Percentiles rank a stretch among this genome's conserved stretches.
phyloP scores from a whole-genome alignment of 1,140 invertebrate species.

The Ceratina calcarata region DNA sequence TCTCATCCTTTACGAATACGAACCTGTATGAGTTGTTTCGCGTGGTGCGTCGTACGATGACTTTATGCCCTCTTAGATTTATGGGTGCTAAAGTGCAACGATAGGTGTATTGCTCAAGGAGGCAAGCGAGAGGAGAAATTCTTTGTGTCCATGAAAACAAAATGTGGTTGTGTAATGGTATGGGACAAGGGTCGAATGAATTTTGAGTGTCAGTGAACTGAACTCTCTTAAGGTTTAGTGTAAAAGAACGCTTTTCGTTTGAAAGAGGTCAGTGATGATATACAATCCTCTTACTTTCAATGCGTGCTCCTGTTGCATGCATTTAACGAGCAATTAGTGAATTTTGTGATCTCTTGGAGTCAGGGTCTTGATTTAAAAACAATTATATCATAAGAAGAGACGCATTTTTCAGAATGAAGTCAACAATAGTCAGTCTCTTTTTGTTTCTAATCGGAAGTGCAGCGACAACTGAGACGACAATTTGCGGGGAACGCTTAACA shows the following conservation, averaged over 20 bases:
- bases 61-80: neutral
- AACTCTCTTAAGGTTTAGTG: neutral
- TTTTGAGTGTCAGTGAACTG: neutral
- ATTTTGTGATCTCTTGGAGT: neutral
- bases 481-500: slow-evolving; percentile 84
- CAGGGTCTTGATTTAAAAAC: neutral
- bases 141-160: neutral
- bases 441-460: neutral
- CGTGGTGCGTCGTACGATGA: neutral
- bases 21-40: neutral
- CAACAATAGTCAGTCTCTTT: neutral
- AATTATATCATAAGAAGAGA: neutral
- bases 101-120: neutral
- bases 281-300: neutral
- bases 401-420: slow-evolving; percentile 32
- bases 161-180: slow-evolving; percentile 10
- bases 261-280: neutral
- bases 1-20: neutral
- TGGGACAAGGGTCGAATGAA: neutral
- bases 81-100: neutral
- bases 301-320: neutral
- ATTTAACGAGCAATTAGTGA: slow-evolving; percentile 1
- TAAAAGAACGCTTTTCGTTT: neutral
- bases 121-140: neutral
- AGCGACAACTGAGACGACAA: neutral